Evolutionary conservation across 2,888 invertebrate species (phyloP).

Genomic region (Netelia fuscicornis): DNA sequence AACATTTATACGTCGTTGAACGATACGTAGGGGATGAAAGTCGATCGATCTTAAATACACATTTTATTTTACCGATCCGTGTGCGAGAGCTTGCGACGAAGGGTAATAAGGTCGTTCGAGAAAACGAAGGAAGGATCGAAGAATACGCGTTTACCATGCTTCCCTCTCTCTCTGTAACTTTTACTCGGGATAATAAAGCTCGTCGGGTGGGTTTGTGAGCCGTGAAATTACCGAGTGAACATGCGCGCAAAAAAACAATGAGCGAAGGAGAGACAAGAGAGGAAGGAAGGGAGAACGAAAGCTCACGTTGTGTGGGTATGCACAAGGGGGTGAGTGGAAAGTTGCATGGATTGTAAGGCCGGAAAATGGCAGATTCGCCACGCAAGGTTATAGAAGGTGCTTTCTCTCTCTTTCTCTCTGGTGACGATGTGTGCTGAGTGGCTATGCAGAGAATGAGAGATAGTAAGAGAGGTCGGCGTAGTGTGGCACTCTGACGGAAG

Average conservation of each 20-base stretch:
- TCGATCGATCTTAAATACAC: constrained; percentile 37
- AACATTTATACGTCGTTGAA: background rate
- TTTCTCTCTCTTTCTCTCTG: constrained; percentile 1
- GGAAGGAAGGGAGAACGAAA: constrained; percentile 20
- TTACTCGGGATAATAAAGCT: constrained; percentile 73
- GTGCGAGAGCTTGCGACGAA: constrained; percentile 46
- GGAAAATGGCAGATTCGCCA: constrained; percentile 60
- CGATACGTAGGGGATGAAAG: background rate
- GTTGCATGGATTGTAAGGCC: constrained; percentile 45
- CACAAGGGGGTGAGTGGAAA: background rate
- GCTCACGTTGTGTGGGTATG: background rate
- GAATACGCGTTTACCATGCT: background rate
- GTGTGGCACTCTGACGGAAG: constrained; percentile 50
- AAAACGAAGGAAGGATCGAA: constrained; percentile 67
- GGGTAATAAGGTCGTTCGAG: constrained; percentile 69
- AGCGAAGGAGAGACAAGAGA: constrained; percentile 36
- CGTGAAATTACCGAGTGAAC: constrained; percentile 72
- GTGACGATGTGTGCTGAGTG: constrained; percentile 41
- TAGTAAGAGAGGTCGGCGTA: background rate
- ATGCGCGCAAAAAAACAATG: constrained; percentile 71
- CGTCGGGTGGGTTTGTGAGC: constrained; percentile 70
- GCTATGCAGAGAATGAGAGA: constrained; percentile 55
- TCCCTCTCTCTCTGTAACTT: constrained; percentile 63
- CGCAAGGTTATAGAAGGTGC: constrained; percentile 39
- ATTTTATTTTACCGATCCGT: constrained; percentile 35